Base-by-base conservation (phyloP, 2,113 vertebrate species). In the Oncorhynchus kisutch region DNA sequence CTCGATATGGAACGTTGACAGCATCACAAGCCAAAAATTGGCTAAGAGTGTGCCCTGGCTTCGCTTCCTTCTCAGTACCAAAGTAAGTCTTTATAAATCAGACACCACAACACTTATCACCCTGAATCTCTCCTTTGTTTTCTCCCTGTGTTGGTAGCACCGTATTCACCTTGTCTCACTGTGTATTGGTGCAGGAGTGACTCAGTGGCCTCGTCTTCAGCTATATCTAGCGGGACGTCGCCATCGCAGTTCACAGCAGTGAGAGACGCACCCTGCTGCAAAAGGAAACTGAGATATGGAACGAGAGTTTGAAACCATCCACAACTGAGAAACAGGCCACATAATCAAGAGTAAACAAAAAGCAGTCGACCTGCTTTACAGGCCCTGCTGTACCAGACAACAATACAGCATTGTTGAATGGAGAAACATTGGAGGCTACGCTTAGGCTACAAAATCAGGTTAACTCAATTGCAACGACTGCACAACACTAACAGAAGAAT, bases 231-330 rank as follows among this genome's bases (percentile, higher is more conserved):
- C 0, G 97, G 96, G 67, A 97, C 95, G 34, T 99, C 97, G 0
- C 97, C 96, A 39, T 99, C 97, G 5, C 95, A 97, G 89, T 98
- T 99, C 74, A 99, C 97, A 3, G 93, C 91, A 69, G 94, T 92
- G 71, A 99, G 93, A 6, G 92, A 94, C 0, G 97, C 96, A 1
- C 95, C 95, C 0, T 91, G 88, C 83, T 92, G 89, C 75, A 99
- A 81, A 79, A 99, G 93, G 88, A 93, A 98, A 84, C 97, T 99
- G 69, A 3, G 0, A 25, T 77, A 79, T 74, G 0, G 59, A 60
- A 60, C 2, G 59, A 14, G 59, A 60, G 20, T 60, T 60, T 60
- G n/a, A 60, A n/a, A 71, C 24, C 64, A 80, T 39, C 71, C 65
- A 77, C 34, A 34, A n/a, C 59, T 4, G 9, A 68, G 12, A 75